Evolutionary conservation across 2,888 invertebrate genomes (phyloP).

Genomic region (Gymnoscelis rufifasciata): DNA sequence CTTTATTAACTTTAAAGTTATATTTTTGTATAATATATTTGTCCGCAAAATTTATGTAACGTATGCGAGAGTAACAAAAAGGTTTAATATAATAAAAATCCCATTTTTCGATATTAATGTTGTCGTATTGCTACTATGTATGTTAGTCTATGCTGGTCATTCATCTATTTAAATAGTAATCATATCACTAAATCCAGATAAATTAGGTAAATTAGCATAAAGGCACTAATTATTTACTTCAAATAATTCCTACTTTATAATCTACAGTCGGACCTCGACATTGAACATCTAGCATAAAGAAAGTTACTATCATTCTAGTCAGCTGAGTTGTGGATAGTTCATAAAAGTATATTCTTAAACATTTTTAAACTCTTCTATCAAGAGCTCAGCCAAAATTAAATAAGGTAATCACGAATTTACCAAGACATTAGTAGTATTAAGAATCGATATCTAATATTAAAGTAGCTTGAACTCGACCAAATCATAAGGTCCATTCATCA

Average conservation of each 20-base stretch:
- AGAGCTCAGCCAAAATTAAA: conserved; percentile 21
- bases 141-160: conserved; percentile 3
- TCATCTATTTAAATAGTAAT: conserved; percentile 3
- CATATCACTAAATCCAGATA: background rate
- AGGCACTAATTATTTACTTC: background rate
- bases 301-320: conserved; percentile 11
- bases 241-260: background rate
- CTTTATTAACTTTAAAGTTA: conserved; percentile 53
- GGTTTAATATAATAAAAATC: conserved; percentile 7
- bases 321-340: conserved; percentile 18
- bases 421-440: conserved; percentile 19
- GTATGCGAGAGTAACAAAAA: conserved; percentile 11
- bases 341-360: conserved; percentile 9
- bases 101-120: conserved; percentile 2
- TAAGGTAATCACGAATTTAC: conserved; percentile 31
- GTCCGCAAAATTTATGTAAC: conserved; percentile 48
- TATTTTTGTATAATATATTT: conserved; percentile 75
- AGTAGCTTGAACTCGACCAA: conserved; percentile 48
- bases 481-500: conserved; percentile 23
- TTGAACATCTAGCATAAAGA: background rate
- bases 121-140: conserved; percentile 6
- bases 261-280: background rate
- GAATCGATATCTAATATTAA: conserved; percentile 12
- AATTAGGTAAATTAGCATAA: no score
- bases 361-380: conserved; percentile 5